phyloP scores from a whole-genome alignment of 2,888 invertebrate genomes.

The Creontiades dilutus region DNA sequence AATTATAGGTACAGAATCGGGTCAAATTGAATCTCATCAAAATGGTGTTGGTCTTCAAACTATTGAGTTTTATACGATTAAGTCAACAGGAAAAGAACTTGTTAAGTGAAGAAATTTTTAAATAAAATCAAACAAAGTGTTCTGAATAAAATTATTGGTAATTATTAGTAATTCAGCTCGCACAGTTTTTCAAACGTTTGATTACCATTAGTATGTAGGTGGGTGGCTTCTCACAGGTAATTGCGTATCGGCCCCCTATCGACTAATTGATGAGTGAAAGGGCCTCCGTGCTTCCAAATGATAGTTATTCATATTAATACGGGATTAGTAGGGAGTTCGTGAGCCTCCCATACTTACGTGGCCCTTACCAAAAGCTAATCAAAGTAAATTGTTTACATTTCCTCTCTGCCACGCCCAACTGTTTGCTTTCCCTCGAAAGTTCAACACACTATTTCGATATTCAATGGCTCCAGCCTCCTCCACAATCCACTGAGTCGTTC shows the following conservation, averaged over 20 bases:
- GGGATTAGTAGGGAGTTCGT: conserved; percentile 22
- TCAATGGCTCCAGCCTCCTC: neutral
- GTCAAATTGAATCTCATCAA: no score
- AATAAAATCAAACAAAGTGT: no score
- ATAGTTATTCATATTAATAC: conserved; percentile 10
- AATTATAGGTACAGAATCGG: no score
- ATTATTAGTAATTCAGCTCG: neutral
- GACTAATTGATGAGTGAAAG: conserved; percentile 30
- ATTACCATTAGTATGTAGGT: neutral
- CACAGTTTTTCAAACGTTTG: neutral
- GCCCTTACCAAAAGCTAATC: conserved; percentile 28
- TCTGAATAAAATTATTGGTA: no score
- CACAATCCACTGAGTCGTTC: neutral
- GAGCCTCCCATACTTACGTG: conserved; percentile 8
- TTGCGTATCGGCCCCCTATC: conserved; percentile 14
- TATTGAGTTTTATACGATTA: no score
- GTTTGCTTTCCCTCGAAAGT: conserved; percentile 23
- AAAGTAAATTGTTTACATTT: conserved; percentile 39
- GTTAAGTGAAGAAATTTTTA: no score
- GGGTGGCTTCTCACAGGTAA: neutral
- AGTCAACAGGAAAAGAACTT: no score
- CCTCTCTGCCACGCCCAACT: conserved; percentile 8
- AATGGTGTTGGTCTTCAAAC: no score
- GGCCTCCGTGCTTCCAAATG: conserved; percentile 13
- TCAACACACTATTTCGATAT: conserved; percentile 27